Base-by-base conservation (phyloP, 1,140 invertebrate genomes). In the Atta texana region DNA sequence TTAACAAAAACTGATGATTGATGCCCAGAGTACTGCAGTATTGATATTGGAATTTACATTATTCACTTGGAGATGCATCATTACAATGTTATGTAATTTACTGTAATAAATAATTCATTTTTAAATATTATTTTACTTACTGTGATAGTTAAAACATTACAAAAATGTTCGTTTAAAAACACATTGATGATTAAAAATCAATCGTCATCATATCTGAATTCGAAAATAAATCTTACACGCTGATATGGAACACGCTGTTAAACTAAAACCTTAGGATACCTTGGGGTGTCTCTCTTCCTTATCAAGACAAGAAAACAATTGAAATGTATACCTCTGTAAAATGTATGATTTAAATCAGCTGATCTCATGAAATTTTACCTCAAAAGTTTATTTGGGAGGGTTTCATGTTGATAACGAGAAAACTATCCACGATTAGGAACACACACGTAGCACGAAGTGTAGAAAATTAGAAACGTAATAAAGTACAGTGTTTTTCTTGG, bases 401-500 rank as follows among this genome's bases (percentile, higher is more conserved):
- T 69, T 31, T 55, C 21, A 12, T n/a, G n/a, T 75, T 71, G 81
- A 81, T 90, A 90, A 90, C 69, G 57, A 88, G 88, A 75, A 88
- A 88, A 85, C 57, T 64, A 72, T 49, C 39, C 53, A 16, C 12
- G 57, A 68, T 14, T 74, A 80, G 68, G 8, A 88, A 87, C 80
- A 63, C 61, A 84, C 71, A 39, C 63, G 49, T 10, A 82, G 1
- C 34, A 61, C 64, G 61, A 59, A 63, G n/a, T 66, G 55, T 24
- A 2, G 55, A 66, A 84, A 75, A 71, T 44, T 55, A 76, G 39
- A 59, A 68, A 57, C 14, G 53, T 77, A 81, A 88, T 76, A 90
- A 87, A 85, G 80, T 85, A 66, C 59, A 77, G 74, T 75, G 86
- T 87, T 89, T 75, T 77, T 88, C 87, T 87, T 82, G 66, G 16